Evolutionary conservation across 2,797 vertebrate genomes (phyloP), one percentile per base, ranked within the genome.

Genomic region (Macroramphosus scolopax): DNA sequence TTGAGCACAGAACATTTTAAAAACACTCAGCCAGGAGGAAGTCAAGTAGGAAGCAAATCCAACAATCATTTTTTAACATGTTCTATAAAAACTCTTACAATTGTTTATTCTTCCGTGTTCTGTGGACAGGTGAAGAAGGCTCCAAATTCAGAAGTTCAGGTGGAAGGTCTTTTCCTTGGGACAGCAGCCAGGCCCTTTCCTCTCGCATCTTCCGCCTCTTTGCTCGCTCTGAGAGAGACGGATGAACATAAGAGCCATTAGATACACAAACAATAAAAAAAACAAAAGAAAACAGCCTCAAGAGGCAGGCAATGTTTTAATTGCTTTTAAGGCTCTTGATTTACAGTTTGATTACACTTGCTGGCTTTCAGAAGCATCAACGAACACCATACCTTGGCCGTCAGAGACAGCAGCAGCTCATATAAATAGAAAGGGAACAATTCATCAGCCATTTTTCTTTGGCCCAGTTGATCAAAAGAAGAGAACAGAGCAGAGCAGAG

Each of bases 191-290:
- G 14, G 94, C 94, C 35, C 90, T 88, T 54, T 99, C 94, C 64
- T 98, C 97, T 40, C 97, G 90, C 77, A 97, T 92, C 69, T 94
- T 94, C 41, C 96, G 88, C 64, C 96, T 92, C 69, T 92, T 93
- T 1, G 96, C 95, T 26, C 97, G 91, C 67, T 98, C 97, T 98
- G 67, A 68, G 16, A 47, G 7, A 33, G 36, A 45, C 29, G 3
- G 12, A 57, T 1, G 22, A 54, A 32, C 36, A 55, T 22, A 3
- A 22, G 10, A 17, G 13, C 28, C 37, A 41, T 63, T 43, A 54
- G 15, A 63, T n/a, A 16, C 39, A 49, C 29, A 54, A 49, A 65
- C n/a, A 33, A 37, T 42, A 8, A 38, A 32, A 15, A 28, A 36
- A 29, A 42, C 8, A 14, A 20, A 45, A 17, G n/a, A n/a, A 40